These are phyloP conservation scores for Antechinus flavipes DNA, from an alignment of 2,113 vertebrate species.

Conservation along the genomic window DNA sequence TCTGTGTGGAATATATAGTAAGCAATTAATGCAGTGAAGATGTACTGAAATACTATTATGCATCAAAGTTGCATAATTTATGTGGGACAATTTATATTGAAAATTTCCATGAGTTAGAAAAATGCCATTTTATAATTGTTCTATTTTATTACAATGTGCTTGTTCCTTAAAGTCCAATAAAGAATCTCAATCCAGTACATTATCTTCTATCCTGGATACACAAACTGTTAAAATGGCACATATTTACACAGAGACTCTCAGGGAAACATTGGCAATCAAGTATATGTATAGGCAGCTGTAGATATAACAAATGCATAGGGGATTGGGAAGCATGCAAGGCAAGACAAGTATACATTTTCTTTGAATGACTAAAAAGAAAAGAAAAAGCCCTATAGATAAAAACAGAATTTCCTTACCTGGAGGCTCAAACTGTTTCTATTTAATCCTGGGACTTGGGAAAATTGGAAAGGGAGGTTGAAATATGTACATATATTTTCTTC, in stretches of 20 bases:
- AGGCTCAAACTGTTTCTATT: slow-evolving; percentile 69
- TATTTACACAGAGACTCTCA: neutral
- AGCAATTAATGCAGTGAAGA: slow-evolving; percentile 6
- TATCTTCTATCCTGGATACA: neutral
- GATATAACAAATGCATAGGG: slow-evolving; percentile 36
- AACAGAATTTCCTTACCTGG: slow-evolving; percentile 83
- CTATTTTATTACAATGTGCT: neutral
- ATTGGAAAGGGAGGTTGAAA: slow-evolving; percentile 29
- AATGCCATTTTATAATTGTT: slow-evolving; percentile 48
- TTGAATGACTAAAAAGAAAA: slow-evolving; percentile 25
- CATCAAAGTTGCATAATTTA: slow-evolving; percentile 54
- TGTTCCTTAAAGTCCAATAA: slow-evolving; percentile 22
- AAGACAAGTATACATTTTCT: slow-evolving; percentile 17
- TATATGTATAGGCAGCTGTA: neutral
- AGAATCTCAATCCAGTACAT: neutral
- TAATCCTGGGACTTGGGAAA: slow-evolving; percentile 38
- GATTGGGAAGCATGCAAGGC: slow-evolving; percentile 55
- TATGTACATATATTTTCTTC: slow-evolving; percentile 69
- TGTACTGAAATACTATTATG: slow-evolving; percentile 23
- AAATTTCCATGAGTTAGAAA: slow-evolving; percentile 56
- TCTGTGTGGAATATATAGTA: slow-evolving; percentile 32
- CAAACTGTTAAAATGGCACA: slow-evolving; percentile 20
- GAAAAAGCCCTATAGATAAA: slow-evolving; percentile 56
- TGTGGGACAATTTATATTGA: slow-evolving; percentile 60
- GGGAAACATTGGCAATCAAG: slow-evolving; percentile 15